These are phyloP conservation scores for Dryomyza anilis DNA, from an alignment of 2,888 invertebrate genomes.

Conservation along the genomic window DNA sequence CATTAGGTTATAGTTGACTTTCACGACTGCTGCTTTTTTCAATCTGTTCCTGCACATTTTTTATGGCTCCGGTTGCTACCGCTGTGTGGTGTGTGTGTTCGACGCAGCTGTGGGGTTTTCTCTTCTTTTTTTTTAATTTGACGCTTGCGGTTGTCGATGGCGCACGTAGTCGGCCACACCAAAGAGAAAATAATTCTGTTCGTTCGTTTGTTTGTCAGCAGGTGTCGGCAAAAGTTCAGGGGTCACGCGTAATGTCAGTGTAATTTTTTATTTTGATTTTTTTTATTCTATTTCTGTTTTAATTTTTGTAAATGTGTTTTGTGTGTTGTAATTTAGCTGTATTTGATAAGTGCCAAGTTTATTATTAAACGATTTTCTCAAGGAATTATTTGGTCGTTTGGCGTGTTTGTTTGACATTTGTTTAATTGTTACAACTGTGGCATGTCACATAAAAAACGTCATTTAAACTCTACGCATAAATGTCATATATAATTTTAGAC, in stretches of 20 bases:
- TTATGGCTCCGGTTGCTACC: too few species aligned
- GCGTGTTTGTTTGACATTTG: neutral
- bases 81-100: too few species aligned
- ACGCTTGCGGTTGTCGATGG: neutral
- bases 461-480: too few species aligned
- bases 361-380: conserved; percentile 18
- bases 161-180: neutral
- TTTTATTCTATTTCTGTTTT: neutral
- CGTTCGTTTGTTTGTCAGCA: too few species aligned
- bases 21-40: neutral
- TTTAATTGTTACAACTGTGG: too few species aligned
- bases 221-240: conserved; percentile 4
- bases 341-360: neutral
- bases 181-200: too few species aligned
- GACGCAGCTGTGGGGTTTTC: neutral
- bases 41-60: too few species aligned
- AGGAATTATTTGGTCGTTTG: conserved; percentile 1
- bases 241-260: conserved; percentile 8
- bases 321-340: neutral
- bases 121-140: conserved; percentile 4
- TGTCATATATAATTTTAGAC: too few species aligned
- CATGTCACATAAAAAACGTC: neutral
- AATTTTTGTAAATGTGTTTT: neutral
- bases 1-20: too few species aligned
- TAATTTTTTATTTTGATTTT: neutral